These are phyloP conservation scores for Rhinoraja longicauda DNA, from an alignment of 2,797 vertebrate genomes.

Conservation along the genomic window DNA sequence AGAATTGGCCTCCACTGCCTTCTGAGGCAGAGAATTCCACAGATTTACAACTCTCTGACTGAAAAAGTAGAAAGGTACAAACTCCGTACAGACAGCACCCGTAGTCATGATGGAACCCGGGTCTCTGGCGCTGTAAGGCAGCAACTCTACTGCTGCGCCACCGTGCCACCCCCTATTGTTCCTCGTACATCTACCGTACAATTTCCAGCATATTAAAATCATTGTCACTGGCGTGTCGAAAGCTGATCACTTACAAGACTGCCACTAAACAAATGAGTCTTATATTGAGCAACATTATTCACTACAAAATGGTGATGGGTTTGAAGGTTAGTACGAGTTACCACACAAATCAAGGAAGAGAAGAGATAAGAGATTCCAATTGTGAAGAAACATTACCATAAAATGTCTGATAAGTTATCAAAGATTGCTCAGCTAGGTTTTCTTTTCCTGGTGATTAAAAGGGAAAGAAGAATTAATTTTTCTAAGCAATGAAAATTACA, in stretches of 20 bases:
- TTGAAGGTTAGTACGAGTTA: not conserved
- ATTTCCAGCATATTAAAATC: no score
- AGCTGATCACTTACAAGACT: not conserved
- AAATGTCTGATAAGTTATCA: no score
- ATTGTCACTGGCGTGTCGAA: not conserved
- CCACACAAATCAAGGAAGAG: not conserved
- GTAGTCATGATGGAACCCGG: no score
- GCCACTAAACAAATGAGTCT: not conserved
- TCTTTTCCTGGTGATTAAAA: not conserved
- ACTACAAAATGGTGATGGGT: not conserved
- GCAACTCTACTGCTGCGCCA: no score
- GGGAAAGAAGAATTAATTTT: not conserved
- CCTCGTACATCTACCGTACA: not conserved
- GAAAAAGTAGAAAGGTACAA: no score
- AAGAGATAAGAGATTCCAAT: not conserved
- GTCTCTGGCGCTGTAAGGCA: no score
- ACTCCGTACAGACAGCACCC: no score
- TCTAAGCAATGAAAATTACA: not conserved
- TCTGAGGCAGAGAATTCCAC: no score
- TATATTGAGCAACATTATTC: not conserved
- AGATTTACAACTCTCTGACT: no score
- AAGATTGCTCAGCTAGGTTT: not conserved
- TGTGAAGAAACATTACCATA: not conserved
- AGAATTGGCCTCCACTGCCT: no score
- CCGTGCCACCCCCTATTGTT: no score